Percentiles rank a stretch among this genome's conserved stretches.
These are phyloP conservation scores for Elysia chlorotica DNA, from an alignment of 1,140 invertebrate genomes.

Conservation along the genomic window DNA sequence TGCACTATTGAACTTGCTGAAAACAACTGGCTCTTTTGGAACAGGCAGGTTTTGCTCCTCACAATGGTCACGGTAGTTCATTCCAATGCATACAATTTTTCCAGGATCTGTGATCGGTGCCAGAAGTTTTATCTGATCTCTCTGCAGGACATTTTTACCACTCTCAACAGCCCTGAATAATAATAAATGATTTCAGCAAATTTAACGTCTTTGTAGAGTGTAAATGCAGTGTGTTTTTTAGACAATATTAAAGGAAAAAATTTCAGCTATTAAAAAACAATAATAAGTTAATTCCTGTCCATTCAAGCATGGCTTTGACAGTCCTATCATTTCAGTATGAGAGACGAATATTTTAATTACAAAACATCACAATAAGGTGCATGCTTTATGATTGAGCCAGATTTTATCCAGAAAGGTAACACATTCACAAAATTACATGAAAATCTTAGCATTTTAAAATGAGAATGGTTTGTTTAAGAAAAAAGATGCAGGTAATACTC, in stretches of 20 bases:
- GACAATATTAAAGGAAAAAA: too few species aligned
- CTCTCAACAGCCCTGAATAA: constrained; percentile 43
- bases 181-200: too few species aligned
- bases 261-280: constrained; percentile 9
- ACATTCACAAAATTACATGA: too few species aligned
- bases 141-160: constrained; percentile 35
- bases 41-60: constrained; percentile 75
- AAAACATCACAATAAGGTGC: not conserved
- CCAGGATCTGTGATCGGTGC: constrained; percentile 73
- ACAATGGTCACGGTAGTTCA: constrained; percentile 81
- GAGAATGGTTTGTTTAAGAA: too few species aligned
- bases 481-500: too few species aligned
- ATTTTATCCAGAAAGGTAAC: too few species aligned
- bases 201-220: too few species aligned
- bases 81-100: constrained; percentile 78
- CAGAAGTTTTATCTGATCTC: constrained; percentile 35
- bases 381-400: too few species aligned
- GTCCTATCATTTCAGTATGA: too few species aligned
- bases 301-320: not conserved
- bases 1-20: constrained; percentile 80
- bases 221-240: too few species aligned
- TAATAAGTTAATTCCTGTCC: not conserved
- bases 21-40: constrained; percentile 77
- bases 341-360: not conserved
- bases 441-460: too few species aligned